Evolutionary conservation across 2,888 invertebrate species (phyloP), one percentile per base, ranked within the genome.

Genomic region (Myathropa florea): DNA sequence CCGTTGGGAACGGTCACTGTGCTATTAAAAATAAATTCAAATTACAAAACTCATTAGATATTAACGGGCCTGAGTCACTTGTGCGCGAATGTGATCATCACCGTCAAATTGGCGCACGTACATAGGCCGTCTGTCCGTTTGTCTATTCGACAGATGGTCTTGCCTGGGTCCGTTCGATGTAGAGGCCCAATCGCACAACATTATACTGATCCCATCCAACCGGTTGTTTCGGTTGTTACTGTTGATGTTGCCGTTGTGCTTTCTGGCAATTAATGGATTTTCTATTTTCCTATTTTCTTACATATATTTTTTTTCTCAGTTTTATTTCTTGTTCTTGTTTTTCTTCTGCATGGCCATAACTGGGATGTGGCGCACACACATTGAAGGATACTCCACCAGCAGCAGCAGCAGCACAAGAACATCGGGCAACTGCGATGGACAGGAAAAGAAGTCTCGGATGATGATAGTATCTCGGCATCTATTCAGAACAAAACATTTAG

Each of bases 31-130:
- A 75, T 86, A 83, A 86, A 86, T 86, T 86, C 71, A 86, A 86
- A 86, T 86, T 86, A 83, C 86, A 79, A 86, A 86, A 86, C 86
- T 86, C 86, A 86, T 86, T 86, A 86, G 78, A 83, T 79, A 86
- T 86, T 86, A 86, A 86, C 86, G 86, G 86, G 79, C 81, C 46
- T 71, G 75, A 86, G 86, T 86, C 83, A 86, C 83, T 86, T 83
- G 86, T 86, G 85, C 77, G 85, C 85, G 82, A 85, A 85, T 85
- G 85, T 82, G 85, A 85, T 85, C 85, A 85, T 81, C 81, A 63
- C 85, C 81, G 64, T 85, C 85, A 85, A 85, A 85, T 86, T 83
- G 86, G 83, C 82, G 78, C 83, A 86, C 78, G 82, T 81, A 81
- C 76, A 76, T 12, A 59, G 12, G 70, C 67, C 71, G 75, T 77